Percentiles rank a stretch among this genome's conserved stretches.
These are phyloP conservation scores for Galerucella pusilla DNA, from an alignment of 2,888 invertebrate genomes.

Conservation along the genomic window DNA sequence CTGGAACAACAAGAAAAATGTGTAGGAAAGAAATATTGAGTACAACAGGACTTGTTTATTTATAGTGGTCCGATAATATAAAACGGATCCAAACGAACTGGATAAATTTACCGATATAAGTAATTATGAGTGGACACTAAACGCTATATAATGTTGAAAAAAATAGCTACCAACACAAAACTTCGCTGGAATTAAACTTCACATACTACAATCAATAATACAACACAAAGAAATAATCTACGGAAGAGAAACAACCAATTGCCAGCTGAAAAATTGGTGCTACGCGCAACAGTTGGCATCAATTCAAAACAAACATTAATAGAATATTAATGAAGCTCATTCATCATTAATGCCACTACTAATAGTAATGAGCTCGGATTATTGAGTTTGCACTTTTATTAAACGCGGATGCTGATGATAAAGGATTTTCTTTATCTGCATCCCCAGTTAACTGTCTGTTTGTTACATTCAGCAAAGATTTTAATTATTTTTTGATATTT, in stretches of 20 bases:
- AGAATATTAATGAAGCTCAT: constrained; percentile 35
- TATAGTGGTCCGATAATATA: too few relatives aligned
- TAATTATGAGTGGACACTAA: too few relatives aligned
- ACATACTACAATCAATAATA: background rate
- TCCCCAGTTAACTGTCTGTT: constrained; percentile 3
- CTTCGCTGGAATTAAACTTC: background rate
- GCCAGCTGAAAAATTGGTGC: constrained; percentile 10
- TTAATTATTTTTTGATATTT: too few relatives aligned
- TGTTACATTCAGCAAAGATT: background rate
- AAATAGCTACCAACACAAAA: background rate
- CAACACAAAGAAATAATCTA: background rate
- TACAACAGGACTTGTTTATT: too few relatives aligned
- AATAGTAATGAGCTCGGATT: constrained; percentile 33
- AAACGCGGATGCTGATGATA: constrained; percentile 24
- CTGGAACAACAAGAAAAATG: too few relatives aligned
- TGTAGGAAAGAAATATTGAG: too few relatives aligned
- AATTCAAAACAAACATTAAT: constrained; percentile 35
- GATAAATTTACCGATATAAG: too few relatives aligned
- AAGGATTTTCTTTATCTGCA: constrained; percentile 24
- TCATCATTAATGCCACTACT: constrained; percentile 32
- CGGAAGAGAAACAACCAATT: background rate
- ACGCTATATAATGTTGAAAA: too few relatives aligned
- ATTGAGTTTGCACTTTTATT: constrained; percentile 37
- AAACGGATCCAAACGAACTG: too few relatives aligned
- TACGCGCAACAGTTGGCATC: constrained; percentile 36